These are phyloP conservation scores for Drosophila santomea DNA, from an alignment of 1,140 invertebrate species.

Conservation along the genomic window DNA sequence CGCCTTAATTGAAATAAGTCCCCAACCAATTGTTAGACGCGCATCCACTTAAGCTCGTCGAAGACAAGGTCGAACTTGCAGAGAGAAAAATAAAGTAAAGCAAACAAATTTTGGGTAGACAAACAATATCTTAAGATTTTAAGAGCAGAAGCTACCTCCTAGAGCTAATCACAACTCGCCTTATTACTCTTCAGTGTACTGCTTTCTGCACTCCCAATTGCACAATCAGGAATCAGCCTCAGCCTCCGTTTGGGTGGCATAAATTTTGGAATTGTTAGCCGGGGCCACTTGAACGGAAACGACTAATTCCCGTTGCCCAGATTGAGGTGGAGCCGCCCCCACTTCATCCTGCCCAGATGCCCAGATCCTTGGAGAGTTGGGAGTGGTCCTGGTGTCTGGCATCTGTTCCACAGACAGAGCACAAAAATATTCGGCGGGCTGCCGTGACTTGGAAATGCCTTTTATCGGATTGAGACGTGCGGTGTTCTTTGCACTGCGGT, in stretches of 20 bases:
- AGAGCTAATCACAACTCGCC: no score
- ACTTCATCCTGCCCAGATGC: slow-evolving; percentile 1
- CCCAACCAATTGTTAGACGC: slow-evolving; percentile 75
- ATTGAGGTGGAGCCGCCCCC: slow-evolving; percentile 50
- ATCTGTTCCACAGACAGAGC: slow-evolving; percentile 60
- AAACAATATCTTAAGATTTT: no score
- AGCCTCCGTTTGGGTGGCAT: slow-evolving; percentile 61
- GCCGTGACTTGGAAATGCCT: slow-evolving; percentile 42
- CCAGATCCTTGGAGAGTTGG: slow-evolving; percentile 21
- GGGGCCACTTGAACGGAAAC: slow-evolving; percentile 74
- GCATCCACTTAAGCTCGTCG: slow-evolving; percentile 69
- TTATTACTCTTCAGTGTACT: slow-evolving; percentile 11
- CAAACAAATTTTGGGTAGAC: no score
- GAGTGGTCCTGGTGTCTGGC: slow-evolving; percentile 53
- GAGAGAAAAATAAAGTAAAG: not conserved
- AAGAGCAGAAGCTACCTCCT: no score
- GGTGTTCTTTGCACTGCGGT: slow-evolving; percentile 16
- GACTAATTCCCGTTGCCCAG: slow-evolving; percentile 76
- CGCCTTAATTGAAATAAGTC: slow-evolving; percentile 84
- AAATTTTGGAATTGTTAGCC: slow-evolving; percentile 79
- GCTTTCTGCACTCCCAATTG: slow-evolving; percentile 62
- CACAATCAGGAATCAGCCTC: slow-evolving; percentile 78
- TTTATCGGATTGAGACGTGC: slow-evolving; percentile 72
- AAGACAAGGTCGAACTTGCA: slow-evolving; percentile 35
- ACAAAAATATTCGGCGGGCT: slow-evolving; percentile 26